phyloP scores from a whole-genome alignment of 2,888 invertebrate species.

The Cosmorhoe ocellata region DNA sequence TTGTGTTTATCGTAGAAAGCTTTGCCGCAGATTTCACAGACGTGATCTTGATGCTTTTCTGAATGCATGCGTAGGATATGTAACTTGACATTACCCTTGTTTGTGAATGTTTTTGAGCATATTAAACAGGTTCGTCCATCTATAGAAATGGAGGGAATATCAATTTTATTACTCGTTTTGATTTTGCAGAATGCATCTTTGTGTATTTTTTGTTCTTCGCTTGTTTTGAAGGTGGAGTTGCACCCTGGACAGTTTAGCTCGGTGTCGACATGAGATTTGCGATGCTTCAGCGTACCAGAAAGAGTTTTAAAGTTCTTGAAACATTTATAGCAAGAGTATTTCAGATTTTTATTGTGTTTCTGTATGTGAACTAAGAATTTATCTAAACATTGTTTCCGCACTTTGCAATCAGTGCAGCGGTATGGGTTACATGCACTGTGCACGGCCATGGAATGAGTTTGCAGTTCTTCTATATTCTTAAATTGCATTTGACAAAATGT shows the following conservation, averaged over 20 bases:
- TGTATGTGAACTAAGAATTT: constrained; percentile 77
- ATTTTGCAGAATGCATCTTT: neutral
- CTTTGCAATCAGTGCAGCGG: constrained; percentile 84
- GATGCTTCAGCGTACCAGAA: constrained; percentile 32
- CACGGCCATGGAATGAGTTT: constrained; percentile 81
- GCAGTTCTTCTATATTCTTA: constrained; percentile 59
- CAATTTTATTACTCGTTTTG: constrained; percentile 1
- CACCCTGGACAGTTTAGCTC: constrained; percentile 12
- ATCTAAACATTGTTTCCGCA: constrained; percentile 51
- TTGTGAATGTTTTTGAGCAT: constrained; percentile 15
- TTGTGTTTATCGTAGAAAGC: constrained; percentile 83
- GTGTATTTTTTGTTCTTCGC: constrained; percentile 6
- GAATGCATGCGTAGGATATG: constrained; percentile 13
- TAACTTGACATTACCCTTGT: constrained; percentile 1
- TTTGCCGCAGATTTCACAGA: constrained; percentile 82
- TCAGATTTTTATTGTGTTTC: constrained; percentile 82
- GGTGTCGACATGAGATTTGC: neutral
- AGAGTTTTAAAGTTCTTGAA: constrained; percentile 43
- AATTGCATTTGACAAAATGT: constrained; percentile 59
- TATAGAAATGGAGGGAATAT: neutral
- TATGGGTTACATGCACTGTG: constrained; percentile 84
- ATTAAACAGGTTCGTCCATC: constrained; percentile 10
- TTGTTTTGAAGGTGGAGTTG: constrained; percentile 2
- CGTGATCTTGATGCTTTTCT: constrained; percentile 63
- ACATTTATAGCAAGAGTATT: constrained; percentile 67